phyloP scores from a whole-genome alignment of 2,113 vertebrate species.

The Calyptommatus sinebrachiatus region DNA sequence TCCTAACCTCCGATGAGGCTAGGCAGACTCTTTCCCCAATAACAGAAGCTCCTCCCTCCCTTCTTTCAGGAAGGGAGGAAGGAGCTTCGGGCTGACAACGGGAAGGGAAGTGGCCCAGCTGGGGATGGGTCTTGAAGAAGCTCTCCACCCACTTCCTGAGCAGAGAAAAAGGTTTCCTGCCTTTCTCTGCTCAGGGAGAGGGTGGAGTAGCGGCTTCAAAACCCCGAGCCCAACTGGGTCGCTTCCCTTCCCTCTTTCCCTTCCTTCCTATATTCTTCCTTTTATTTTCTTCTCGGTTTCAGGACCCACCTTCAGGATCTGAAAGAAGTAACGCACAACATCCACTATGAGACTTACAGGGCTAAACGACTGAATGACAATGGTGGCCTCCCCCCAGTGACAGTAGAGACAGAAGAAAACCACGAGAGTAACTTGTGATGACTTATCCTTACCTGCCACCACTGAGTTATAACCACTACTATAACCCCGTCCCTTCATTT shows the following conservation, averaged over 20 bases:
- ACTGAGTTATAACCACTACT: slow-evolving; percentile 47
- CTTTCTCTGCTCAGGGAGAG: too few species aligned
- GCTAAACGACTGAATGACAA: slow-evolving; percentile 95
- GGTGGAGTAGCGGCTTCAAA: too few species aligned
- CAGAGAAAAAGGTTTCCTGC: too few species aligned
- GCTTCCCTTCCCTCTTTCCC: not conserved
- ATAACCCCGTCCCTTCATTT: slow-evolving; percentile 55
- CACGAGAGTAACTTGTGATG: slow-evolving; percentile 89
- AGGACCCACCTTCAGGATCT: slow-evolving; percentile 97
- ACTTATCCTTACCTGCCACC: slow-evolving; percentile 25
- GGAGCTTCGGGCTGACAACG: too few species aligned
- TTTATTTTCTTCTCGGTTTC: slow-evolving; percentile 10
- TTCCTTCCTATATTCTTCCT: not conserved
- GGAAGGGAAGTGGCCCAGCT: too few species aligned
- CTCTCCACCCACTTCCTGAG: too few species aligned
- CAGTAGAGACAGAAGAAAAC: slow-evolving; percentile 75
- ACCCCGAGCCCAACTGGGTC: not conserved
- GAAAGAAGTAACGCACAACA: slow-evolving; percentile 98
- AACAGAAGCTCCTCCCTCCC: too few species aligned
- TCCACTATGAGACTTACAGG: slow-evolving; percentile 96
- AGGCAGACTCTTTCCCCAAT: too few species aligned
- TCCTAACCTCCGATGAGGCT: too few species aligned
- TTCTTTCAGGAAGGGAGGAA: too few species aligned
- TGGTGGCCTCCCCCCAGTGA: slow-evolving; percentile 88
- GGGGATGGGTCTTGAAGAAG: too few species aligned